phyloP scores from a whole-genome alignment of 2,797 vertebrate species.

The Huso huso region DNA sequence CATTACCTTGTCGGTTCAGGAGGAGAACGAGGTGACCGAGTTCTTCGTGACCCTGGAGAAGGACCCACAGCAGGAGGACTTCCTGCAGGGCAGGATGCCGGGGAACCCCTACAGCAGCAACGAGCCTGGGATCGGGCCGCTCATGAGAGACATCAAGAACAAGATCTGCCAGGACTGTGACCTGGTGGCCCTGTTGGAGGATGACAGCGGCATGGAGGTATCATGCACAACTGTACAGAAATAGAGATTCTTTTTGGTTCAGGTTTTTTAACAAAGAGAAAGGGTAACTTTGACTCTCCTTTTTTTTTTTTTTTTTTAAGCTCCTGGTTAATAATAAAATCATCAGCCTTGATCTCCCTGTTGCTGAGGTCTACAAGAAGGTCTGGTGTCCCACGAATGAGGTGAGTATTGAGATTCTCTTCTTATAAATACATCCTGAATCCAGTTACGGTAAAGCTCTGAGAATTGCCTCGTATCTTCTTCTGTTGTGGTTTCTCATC shows the following conservation, averaged over 20 bases:
- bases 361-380: constrained; percentile 96
- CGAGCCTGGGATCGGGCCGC: constrained; percentile 89
- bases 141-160: constrained; percentile 98
- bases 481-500: no score
- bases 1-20: constrained; percentile 46
- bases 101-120: constrained; percentile 98
- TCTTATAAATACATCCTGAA: not conserved
- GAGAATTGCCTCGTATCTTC: no score
- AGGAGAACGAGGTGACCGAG: constrained; percentile 97
- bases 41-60: constrained; percentile 98
- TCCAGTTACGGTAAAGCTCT: no score
- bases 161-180: constrained; percentile 99
- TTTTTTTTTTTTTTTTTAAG: constrained; percentile 49
- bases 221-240: not conserved
- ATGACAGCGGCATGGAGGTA: constrained; percentile 99
- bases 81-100: constrained; percentile 95
- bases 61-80: constrained; percentile 97
- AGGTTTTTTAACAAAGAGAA: no score
- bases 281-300: no score
- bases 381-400: constrained; percentile 98
- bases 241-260: not conserved
- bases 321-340: constrained; percentile 98
- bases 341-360: constrained; percentile 91
- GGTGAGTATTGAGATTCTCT: constrained; percentile 48
- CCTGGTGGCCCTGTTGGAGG: constrained; percentile 91